Evolutionary conservation across 2,113 vertebrate species (phyloP).

Genomic region (Campylomormyrus tamandua): DNA sequence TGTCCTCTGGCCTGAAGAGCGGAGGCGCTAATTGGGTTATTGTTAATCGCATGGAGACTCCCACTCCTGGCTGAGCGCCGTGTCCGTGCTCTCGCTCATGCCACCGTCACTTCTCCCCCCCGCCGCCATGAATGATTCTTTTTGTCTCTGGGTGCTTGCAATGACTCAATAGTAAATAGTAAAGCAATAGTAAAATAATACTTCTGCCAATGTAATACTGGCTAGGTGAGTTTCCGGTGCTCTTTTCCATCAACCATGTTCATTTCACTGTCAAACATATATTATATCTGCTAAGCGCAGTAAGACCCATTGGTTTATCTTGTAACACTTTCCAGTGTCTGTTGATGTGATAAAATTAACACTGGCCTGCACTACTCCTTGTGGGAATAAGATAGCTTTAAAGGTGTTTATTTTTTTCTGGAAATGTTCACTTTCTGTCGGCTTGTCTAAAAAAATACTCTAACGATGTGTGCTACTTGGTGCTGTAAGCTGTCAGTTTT

Average conservation of each 20-base stretch:
- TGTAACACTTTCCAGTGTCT: neutral
- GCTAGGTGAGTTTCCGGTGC: neutral
- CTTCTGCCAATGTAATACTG: neutral
- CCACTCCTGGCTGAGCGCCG: neutral
- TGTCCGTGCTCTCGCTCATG: neutral
- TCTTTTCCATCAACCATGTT: neutral
- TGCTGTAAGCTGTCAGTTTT: neutral
- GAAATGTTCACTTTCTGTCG: neutral
- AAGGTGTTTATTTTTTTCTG: neutral
- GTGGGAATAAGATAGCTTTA: neutral
- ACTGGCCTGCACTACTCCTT: neutral
- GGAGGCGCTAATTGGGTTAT: slow-evolving; percentile 1
- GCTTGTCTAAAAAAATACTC: neutral
- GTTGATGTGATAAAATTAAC: neutral
- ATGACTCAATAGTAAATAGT: neutral
- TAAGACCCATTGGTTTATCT: neutral
- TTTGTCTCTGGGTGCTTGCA: neutral
- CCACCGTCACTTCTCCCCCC: neutral
- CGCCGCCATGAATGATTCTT: neutral
- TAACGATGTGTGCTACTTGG: neutral
- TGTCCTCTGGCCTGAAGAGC: neutral
- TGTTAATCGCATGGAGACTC: neutral
- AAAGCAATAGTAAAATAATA: neutral
- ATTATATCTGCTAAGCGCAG: neutral
- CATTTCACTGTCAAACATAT: neutral